Evolutionary conservation across 2,888 invertebrate species (phyloP), one percentile per base, ranked within the genome.

Genomic region (Drosophila bunnanda): DNA sequence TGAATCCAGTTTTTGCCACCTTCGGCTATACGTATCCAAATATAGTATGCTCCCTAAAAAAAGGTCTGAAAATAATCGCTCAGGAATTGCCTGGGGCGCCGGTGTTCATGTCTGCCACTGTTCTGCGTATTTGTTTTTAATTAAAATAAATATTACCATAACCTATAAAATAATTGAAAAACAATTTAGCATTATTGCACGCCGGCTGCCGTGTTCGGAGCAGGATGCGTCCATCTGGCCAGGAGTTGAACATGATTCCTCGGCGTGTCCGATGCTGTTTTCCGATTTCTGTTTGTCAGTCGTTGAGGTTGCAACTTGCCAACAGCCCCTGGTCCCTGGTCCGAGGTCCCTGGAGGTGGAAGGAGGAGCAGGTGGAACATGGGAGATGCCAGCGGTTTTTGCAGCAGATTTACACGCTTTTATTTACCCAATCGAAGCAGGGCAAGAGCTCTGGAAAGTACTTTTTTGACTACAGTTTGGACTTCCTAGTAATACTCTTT

Each of bases 141-240:
- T 90, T 90, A 90, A 90, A 90, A 88, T 86, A 84, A 86, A 90
- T 86, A 88, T 86, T 90, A 71, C 79, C 81, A 75, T 80, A 87
- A 82, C 87, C 89, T 78, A 88, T 90, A 79, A 90, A 88, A 90
- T 90, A 88, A 90, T 88, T 88, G 88, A 80, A 90, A 90, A 90
- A 82, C 82, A 89, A 90, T 90, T 90, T 79, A 80, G 84, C 80
- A 82, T 77, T 82, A 80, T 80, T 80, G 71, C 69, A 70, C 54
- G 59, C 25, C 46, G 50, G 56, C 28, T 39, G 55, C 50, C 25
- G 25, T 32, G 44, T 44, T 50, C 46, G 28, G 20, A 15, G 17
- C 32, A 48, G 64, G 36, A 32, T 46, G n/a, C 22, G 38, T 46
- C 30, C 44, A 20, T 28, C 28, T 65, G 39, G 25, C 34, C 60